Conservation (phyloP, 2,888 invertebrate genomes). For the Patella caerulea region DNA sequence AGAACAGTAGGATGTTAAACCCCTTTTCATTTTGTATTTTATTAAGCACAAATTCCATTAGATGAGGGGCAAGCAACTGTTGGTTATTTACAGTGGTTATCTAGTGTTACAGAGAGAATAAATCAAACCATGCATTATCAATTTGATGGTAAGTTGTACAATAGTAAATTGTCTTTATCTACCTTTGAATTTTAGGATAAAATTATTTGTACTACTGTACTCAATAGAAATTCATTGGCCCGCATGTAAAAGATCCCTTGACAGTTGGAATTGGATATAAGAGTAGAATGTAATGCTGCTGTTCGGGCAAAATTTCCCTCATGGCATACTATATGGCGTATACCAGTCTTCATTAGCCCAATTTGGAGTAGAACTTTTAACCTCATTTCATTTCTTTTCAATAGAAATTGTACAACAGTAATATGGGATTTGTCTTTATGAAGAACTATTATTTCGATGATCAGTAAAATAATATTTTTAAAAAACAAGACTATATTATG, state of each 20-base stretch:
- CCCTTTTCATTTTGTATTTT: neutral
- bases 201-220: neutral
- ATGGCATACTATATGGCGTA: too few relatives aligned
- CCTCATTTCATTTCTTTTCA: too few relatives aligned
- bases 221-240: neutral
- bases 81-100: slow-evolving; percentile 81
- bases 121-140: slow-evolving; percentile 83
- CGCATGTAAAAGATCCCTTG: too few relatives aligned
- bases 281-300: too few relatives aligned
- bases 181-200: neutral
- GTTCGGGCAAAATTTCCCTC: too few relatives aligned
- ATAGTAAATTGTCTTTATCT: neutral
- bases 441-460: too few relatives aligned
- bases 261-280: too few relatives aligned
- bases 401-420: neutral
- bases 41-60: slow-evolving; percentile 37
- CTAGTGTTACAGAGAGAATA: slow-evolving; percentile 83
- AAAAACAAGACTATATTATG: too few relatives aligned
- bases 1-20: too few relatives aligned
- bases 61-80: slow-evolving; percentile 69
- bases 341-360: too few relatives aligned
- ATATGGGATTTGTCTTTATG: neutral
- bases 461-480: too few relatives aligned
- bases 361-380: too few relatives aligned
- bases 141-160: slow-evolving; percentile 74